phyloP scores from a whole-genome alignment of 2,113 vertebrate species.

The Anthoscopus minutus region DNA sequence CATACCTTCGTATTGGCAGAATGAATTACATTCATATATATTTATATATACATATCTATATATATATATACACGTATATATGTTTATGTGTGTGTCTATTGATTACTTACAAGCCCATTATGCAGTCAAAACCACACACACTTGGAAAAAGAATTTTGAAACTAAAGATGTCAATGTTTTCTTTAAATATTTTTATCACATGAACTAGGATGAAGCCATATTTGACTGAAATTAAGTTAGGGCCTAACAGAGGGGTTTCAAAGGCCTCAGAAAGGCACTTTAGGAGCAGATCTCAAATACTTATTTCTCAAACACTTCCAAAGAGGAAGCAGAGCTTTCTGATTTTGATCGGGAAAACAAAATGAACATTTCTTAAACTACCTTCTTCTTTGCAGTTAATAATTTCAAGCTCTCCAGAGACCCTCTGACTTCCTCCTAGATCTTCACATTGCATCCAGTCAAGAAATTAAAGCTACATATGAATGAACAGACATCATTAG shows the following conservation, averaged over 20 bases:
- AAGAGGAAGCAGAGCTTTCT: background rate
- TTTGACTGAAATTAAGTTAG: background rate
- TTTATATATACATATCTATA: rapidly evolving
- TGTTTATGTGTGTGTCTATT: background rate
- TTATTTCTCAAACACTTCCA: background rate
- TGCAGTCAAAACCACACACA: background rate
- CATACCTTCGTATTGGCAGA: background rate
- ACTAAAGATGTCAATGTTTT: background rate
- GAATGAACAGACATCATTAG: background rate
- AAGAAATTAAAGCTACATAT: background rate
- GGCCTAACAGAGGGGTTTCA: background rate
- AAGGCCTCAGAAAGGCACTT: background rate
- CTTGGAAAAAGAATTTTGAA: background rate
- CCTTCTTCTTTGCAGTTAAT: background rate
- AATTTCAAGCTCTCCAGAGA: background rate
- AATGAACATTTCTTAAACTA: background rate
- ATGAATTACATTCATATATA: rapidly evolving
- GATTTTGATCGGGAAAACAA: background rate
- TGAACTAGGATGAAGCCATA: background rate
- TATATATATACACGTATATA: rapidly evolving
- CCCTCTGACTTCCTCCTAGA: background rate
- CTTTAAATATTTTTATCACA: background rate
- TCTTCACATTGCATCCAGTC: background rate
- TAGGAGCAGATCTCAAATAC: background rate
- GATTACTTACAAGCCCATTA: background rate